Evolutionary conservation across 2,113 vertebrate genomes (phyloP).

Genomic region (Promerops cafer): DNA sequence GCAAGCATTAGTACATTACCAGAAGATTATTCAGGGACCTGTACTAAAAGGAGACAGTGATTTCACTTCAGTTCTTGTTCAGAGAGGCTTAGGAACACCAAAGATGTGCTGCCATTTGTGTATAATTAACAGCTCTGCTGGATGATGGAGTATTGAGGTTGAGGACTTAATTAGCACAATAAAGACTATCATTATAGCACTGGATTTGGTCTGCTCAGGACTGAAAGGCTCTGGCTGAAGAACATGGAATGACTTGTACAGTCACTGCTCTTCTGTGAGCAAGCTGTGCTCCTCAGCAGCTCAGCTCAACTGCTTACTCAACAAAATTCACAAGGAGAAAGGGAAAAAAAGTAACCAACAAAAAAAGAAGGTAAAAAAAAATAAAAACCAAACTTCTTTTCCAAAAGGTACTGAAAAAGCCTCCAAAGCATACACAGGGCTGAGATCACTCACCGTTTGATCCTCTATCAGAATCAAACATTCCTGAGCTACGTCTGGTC

Average conservation of each 20-base stretch:
- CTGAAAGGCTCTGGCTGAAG: background rate
- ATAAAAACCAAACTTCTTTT: background rate
- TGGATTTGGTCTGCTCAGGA: background rate
- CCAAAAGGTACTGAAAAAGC: background rate
- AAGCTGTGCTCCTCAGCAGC: background rate
- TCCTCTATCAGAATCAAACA: conserved; percentile 80
- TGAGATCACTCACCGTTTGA: conserved; percentile 68
- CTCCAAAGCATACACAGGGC: background rate
- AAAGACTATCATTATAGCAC: background rate
- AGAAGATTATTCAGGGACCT: background rate
- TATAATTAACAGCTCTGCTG: background rate
- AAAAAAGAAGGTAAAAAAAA: background rate
- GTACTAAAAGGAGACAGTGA: background rate
- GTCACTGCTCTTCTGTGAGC: background rate
- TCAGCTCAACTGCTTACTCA: background rate
- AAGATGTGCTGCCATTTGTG: background rate
- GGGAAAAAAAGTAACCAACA: background rate
- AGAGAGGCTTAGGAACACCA: background rate
- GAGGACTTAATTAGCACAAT: background rate
- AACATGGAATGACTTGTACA: background rate
- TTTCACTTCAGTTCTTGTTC: background rate
- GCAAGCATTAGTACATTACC: background rate
- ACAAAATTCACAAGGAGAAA: background rate
- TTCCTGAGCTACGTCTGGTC: conserved; percentile 75
- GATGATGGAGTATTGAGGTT: background rate